Evolutionary conservation across 2,888 invertebrate genomes (phyloP).

Genomic region (Perizoma flavofasciatum): DNA sequence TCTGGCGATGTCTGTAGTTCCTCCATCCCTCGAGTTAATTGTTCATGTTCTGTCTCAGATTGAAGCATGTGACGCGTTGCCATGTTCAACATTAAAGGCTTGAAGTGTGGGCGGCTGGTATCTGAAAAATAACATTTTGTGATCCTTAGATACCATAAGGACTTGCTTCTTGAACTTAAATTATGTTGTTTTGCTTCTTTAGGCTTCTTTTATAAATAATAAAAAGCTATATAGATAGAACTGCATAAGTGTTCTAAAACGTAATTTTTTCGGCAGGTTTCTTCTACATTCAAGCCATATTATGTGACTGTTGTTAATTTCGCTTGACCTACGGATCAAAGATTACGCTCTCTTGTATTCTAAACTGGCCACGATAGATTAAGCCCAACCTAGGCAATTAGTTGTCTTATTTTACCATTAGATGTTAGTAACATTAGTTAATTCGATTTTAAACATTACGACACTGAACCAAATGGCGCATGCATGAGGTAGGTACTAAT

Average conservation of each 20-base stretch:
- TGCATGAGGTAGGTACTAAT: conserved; percentile 38
- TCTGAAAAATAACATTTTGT: conserved; percentile 34
- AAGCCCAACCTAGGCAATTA: conserved; percentile 5
- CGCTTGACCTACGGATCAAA: no score
- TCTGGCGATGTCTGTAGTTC: conserved; percentile 70
- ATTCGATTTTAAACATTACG: conserved; percentile 39
- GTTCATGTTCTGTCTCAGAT: conserved; percentile 44
- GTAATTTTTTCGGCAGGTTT: no score
- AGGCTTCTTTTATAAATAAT: no score
- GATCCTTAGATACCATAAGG: no score
- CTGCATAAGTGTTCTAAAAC: no score
- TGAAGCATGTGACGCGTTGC: conserved; percentile 56
- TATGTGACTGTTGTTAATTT: no score
- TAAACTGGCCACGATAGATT: conserved; percentile 3
- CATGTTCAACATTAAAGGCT: conserved; percentile 66
- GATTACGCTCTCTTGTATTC: neutral
- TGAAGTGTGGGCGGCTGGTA: conserved; percentile 58
- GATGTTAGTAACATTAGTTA: conserved; percentile 27
- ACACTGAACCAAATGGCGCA: conserved; percentile 27
- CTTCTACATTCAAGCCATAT: no score
- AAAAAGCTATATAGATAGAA: no score
- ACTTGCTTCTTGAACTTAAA: no score
- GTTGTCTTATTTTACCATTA: conserved; percentile 22
- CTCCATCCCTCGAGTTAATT: conserved; percentile 56
- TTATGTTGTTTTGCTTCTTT: no score